Conservation (phyloP, 1,140 invertebrate species). For the Brachionus angularis region DNA sequence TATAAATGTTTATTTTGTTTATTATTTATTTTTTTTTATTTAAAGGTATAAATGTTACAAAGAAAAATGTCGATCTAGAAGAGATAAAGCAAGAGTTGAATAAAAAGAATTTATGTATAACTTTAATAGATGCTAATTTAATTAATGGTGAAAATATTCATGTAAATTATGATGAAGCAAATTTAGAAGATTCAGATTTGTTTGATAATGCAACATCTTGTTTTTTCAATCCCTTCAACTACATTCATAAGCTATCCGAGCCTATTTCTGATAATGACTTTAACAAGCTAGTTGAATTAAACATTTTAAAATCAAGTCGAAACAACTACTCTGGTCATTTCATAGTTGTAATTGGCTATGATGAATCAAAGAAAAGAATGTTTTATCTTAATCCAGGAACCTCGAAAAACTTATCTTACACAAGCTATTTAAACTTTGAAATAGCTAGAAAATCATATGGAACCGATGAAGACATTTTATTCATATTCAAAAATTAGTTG, state of each 20-base stretch:
- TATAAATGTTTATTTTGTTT: not conserved
- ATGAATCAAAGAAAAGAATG: not conserved
- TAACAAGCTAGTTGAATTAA: slow-evolving; percentile 1
- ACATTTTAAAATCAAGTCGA: not conserved
- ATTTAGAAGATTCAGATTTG: not conserved
- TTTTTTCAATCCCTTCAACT: slow-evolving; percentile 7
- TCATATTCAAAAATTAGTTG: slow-evolving; percentile 1
- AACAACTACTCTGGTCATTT: slow-evolving; percentile 11
- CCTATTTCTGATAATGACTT: not conserved
- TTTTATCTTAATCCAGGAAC: slow-evolving; percentile 33
- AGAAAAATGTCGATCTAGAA: not conserved
- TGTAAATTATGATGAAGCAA: not conserved
- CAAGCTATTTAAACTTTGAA: slow-evolving; percentile 37
- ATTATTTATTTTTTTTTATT: too few species aligned
- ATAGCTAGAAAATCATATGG: slow-evolving; percentile 34
- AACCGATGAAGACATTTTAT: slow-evolving; percentile 43
- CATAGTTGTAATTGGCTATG: slow-evolving; percentile 27
- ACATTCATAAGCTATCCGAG: too few species aligned
- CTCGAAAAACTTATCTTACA: not conserved
- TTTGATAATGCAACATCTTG: not conserved
- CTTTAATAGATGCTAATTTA: slow-evolving; percentile 28
- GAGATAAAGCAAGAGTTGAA: slow-evolving; percentile 20
- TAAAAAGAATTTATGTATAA: slow-evolving; percentile 26
- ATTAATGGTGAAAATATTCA: slow-evolving; percentile 23
- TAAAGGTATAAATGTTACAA: slow-evolving; percentile 25